Evolutionary conservation across 2,797 vertebrate genomes (phyloP), one percentile per base, ranked within the genome.

Genomic region (Amniataba percoides): DNA sequence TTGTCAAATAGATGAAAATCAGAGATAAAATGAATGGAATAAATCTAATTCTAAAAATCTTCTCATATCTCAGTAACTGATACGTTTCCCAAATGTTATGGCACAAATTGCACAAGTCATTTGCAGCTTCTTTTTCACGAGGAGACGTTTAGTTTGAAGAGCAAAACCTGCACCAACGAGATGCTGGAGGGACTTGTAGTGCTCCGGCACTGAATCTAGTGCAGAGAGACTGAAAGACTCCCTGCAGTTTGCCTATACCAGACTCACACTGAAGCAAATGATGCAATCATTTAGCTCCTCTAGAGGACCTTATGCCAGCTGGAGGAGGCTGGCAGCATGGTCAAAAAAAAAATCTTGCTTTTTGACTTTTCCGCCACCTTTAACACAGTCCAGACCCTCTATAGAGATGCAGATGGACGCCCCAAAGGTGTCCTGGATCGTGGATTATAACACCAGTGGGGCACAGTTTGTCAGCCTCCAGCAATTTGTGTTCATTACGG

Each of bases 351-450:
- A 36, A 68, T 74, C 51, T 40, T 58, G 23, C 4, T 40, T 71
- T 65, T 58, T 64, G 77, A 82, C 81, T 86, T 88, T 90, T 85
- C 43, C 72, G 7, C 43, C 80, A 84, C 83, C 78, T 88, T 82
- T 67, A 83, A 82, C 57, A 72, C 55, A 56, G 45, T 74, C 71
- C 71, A 82, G 60, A 53, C 78, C 12, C 46, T 77, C 60, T 68
- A 34, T 1, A 46, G 71, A 77, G 57, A 46, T 71, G 60, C 77
- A 87, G 83, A 87, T 86, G 86, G 89, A 81, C 1, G 8, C 52
- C 49, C 83, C 58, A 53, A 58, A 78, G 71, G 75, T 46, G 56
- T 78, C 71, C 59, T 14, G 63, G 36, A 74, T 78, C 36, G 65
- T 16, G 18, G 61, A 82, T 80, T 77, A 73, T 49, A 58, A 66